Percentiles rank a stretch among this genome's conserved stretches.
Conservation (phyloP, 1,140 invertebrate species). For the Drosophila nikananu region DNA sequence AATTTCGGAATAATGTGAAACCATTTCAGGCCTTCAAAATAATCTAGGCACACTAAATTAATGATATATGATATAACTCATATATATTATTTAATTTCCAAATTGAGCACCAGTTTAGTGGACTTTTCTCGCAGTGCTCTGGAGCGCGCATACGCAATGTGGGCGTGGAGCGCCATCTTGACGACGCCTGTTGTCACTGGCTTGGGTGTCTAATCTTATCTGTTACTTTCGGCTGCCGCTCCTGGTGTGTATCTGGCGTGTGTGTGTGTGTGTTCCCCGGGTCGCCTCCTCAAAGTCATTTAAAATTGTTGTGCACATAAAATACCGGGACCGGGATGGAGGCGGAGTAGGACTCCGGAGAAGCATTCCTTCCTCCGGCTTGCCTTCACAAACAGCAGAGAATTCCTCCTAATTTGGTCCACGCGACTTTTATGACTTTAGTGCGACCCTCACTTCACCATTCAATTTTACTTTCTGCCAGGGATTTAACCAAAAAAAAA, state of each 20-base stretch:
- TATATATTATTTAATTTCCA: background rate
- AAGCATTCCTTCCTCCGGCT: slow-evolving; percentile 30
- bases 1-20: background rate
- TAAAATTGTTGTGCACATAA: slow-evolving; percentile 82
- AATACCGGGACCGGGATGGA: slow-evolving; percentile 32
- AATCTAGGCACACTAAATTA: accelerated
- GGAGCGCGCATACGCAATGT: slow-evolving; percentile 76
- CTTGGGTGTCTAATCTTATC: slow-evolving; percentile 78
- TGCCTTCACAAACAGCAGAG: slow-evolving; percentile 37
- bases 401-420: slow-evolving; percentile 79
- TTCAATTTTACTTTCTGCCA: slow-evolving; percentile 66
- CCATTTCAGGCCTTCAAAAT: background rate
- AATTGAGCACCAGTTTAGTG: too few relatives aligned
- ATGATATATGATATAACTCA: background rate
- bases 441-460: slow-evolving; percentile 55
- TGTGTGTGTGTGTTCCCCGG: slow-evolving; percentile 39
- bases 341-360: slow-evolving; percentile 7
- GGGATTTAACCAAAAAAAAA: slow-evolving; percentile 44
- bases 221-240: slow-evolving; percentile 67
- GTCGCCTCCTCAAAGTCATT: slow-evolving; percentile 81
- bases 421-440: slow-evolving; percentile 84
- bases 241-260: slow-evolving; percentile 22
- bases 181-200: slow-evolving; percentile 80
- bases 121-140: background rate
- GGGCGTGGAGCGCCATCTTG: slow-evolving; percentile 75